These are phyloP conservation scores for Eretmocerus hayati DNA, from an alignment of 2,888 invertebrate genomes.

Conservation along the genomic window DNA sequence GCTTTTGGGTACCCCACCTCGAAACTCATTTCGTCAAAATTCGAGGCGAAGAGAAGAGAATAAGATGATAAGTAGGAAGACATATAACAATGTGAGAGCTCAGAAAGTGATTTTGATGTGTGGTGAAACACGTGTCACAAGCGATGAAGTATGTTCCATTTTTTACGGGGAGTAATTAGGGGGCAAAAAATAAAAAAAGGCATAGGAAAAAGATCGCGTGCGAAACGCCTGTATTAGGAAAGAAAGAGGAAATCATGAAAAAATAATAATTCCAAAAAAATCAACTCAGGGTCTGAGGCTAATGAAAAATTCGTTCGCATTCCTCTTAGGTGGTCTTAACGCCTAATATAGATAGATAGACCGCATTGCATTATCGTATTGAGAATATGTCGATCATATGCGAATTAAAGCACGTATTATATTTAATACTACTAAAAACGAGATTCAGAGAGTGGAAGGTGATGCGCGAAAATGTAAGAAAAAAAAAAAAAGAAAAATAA, in stretches of 20 bases:
- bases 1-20: not conserved
- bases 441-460: not conserved
- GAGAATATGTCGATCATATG: constrained; percentile 34
- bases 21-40: constrained; percentile 1
- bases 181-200: no score
- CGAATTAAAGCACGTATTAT: constrained; percentile 30
- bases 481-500: not conserved
- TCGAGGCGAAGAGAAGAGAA: constrained; percentile 3
- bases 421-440: constrained; percentile 23
- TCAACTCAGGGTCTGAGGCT: constrained; percentile 23
- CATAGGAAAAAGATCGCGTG: no score
- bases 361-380: constrained; percentile 34
- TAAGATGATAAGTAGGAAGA: no score
- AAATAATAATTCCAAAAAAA: constrained; percentile 5
- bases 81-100: not conserved
- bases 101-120: no score
- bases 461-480: no score
- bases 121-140: no score
- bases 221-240: no score
- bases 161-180: no score
- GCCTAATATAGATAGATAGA: constrained; percentile 40
- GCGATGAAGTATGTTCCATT: no score
- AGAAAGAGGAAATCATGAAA: no score
- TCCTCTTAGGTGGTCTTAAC: constrained; percentile 38
- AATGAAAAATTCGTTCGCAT: constrained; percentile 31